A percentile compares a stretch with the other conserved stretches of the same genome.
These are phyloP conservation scores for Vireo altiloquus DNA, from an alignment of 2,113 vertebrate species.

Conservation along the genomic window DNA sequence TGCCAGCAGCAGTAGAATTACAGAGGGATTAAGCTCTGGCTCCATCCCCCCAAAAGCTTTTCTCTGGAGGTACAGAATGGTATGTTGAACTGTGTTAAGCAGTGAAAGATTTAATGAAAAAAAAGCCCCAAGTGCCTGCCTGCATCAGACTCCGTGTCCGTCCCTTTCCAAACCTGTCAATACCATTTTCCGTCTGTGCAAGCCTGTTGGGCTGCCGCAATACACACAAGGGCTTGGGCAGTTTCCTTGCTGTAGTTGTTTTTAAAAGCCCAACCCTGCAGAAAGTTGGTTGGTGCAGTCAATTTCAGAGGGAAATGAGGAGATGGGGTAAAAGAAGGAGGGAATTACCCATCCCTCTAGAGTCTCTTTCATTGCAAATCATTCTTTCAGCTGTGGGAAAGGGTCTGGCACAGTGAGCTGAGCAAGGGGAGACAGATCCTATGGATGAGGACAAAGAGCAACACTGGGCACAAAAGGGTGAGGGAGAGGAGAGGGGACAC, in stretches of 20 bases:
- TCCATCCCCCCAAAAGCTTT: conserved; percentile 47
- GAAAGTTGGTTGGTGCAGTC: conserved; percentile 36
- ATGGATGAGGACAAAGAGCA: conserved; percentile 69
- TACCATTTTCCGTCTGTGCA: conserved; percentile 35
- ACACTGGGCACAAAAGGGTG: conserved; percentile 58
- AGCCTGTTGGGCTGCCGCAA: conserved; percentile 32
- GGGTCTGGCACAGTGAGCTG: not conserved
- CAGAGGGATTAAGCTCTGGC: conserved; percentile 71
- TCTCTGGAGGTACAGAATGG: conserved; percentile 37
- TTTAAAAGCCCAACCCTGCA: conserved; percentile 56
- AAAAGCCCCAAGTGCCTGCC: conserved; percentile 57
- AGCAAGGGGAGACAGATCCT: conserved; percentile 35
- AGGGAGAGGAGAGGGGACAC: conserved; percentile 53
- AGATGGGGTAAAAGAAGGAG: conserved; percentile 20
- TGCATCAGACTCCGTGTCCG: not conserved
- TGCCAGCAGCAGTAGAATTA: conserved; percentile 64
- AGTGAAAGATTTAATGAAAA: conserved; percentile 67
- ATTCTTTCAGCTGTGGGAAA: conserved; percentile 47
- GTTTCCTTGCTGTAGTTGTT: conserved; percentile 46
- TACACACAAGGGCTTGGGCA: conserved; percentile 3
- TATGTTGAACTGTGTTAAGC: conserved; percentile 67
- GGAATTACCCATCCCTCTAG: conserved; percentile 20
- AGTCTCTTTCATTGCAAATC: conserved; percentile 22
- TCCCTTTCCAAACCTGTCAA: conserved; percentile 63
- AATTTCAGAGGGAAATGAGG: conserved; percentile 53